Base-by-base conservation (phyloP, 2,888 invertebrate genomes). In the Mellilla xanthometata region DNA sequence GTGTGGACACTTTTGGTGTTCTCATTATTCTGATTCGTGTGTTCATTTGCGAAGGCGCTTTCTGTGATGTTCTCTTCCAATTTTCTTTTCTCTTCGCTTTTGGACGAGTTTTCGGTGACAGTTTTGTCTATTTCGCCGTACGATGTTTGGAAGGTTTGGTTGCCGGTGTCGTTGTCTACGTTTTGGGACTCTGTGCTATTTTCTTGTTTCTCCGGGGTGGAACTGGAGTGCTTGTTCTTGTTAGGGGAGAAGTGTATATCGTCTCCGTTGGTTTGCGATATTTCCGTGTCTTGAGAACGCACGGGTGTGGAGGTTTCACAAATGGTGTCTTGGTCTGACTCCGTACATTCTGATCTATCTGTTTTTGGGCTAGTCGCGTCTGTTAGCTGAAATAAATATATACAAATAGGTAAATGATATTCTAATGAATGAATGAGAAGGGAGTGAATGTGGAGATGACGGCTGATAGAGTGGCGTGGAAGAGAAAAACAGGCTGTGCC, bases 341-440 rank as follows among this genome's bases (percentile, higher is more conserved):
- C 83, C 0, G 52, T 2, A 63, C 66, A 34, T 56, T 73, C 70
- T 0, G 81, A 78, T 24, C 58, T 58, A 12, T 80, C 81, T 55
- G 81, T 81, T 52, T 74, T 76, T n/a, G 62, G 54, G 42, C 74
- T 78, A 3, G 75, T 72, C 1, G 72, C 68, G 51, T 78, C 84
- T 11, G 86, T 84, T 23, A 85, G 50, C 88, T 88, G 76, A 12
- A 78, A 77, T 10, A 2, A 28, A 6, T 19, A 19, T 19, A 19
- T 19, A n/a, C n/a, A n/a, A n/a, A n/a, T n/a, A n/a, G n/a, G n/a
- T n/a, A n/a, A n/a, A n/a, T n/a, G n/a, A n/a, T n/a, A n/a, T n/a
- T n/a, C n/a, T n/a, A n/a, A n/a, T n/a, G n/a, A n/a, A n/a, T n/a
- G n/a, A n/a, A n/a, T n/a, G n/a, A n/a, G n/a, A n/a, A n/a, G n/a